A percentile compares a stretch with the other conserved stretches of the same genome.
Evolutionary conservation across 2,888 invertebrate species (phyloP).

Genomic region (Standfussiana lucernea): DNA sequence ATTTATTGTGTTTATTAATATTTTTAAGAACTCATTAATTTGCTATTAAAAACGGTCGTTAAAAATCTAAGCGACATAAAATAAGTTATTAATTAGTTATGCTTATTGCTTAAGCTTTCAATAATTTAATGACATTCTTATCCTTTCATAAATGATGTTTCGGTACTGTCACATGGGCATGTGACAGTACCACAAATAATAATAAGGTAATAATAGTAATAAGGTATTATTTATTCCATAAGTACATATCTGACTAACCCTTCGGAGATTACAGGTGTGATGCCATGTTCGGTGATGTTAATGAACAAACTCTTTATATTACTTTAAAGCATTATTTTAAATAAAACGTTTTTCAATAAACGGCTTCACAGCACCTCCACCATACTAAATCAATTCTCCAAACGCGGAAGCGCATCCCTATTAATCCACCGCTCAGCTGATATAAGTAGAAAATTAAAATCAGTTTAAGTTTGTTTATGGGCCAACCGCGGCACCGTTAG

Average conservation of each 20-base stretch:
- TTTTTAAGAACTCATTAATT: slow-evolving; percentile 6
- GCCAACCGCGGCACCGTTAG: slow-evolving; percentile 78
- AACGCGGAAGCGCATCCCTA: slow-evolving; percentile 63
- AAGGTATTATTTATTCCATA: too few species aligned
- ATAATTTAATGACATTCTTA: slow-evolving; percentile 25
- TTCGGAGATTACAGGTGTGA: background rate
- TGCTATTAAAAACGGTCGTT: slow-evolving; percentile 28
- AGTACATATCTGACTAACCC: background rate
- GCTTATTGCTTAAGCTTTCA: slow-evolving; percentile 21
- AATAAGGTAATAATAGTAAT: too few species aligned
- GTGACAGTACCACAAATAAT: too few species aligned
- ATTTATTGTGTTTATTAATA: slow-evolving; percentile 4
- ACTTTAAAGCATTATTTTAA: background rate
- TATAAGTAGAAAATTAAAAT: slow-evolving; percentile 82
- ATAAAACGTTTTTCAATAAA: background rate
- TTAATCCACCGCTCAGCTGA: slow-evolving; percentile 58
- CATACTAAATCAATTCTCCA: background rate
- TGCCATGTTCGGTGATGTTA: background rate
- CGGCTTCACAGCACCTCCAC: background rate
- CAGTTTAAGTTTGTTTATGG: slow-evolving; percentile 84
- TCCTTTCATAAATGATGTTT: background rate
- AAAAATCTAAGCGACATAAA: slow-evolving; percentile 30
- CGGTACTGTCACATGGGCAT: background rate
- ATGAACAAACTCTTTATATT: background rate
- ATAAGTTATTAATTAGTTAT: slow-evolving; percentile 26